A percentile compares a stretch with the other conserved stretches of the same genome.
phyloP scores from a whole-genome alignment of 2,113 vertebrate species.

The Riparia riparia region DNA sequence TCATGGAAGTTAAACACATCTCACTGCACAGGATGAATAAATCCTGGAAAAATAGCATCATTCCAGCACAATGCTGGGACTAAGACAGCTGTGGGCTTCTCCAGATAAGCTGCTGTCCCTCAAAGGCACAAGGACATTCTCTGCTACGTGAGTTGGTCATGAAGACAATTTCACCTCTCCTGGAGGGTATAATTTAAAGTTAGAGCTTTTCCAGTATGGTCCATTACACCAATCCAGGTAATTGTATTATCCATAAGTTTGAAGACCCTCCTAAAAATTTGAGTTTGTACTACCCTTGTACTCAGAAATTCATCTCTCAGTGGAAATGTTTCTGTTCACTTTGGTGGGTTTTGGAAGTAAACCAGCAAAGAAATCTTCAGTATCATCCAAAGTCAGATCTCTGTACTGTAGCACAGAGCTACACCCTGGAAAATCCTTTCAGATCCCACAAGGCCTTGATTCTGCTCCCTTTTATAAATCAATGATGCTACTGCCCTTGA shows the following conservation, averaged over 20 bases:
- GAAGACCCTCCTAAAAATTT: background rate
- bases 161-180: background rate
- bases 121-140: accelerated
- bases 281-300: background rate
- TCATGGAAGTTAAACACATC: background rate
- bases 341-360: background rate
- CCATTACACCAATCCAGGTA: background rate
- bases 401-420: background rate
- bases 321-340: background rate
- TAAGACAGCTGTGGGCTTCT: background rate
- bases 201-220: background rate
- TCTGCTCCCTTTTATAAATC: background rate
- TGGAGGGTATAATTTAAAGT: background rate
- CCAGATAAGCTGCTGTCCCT: background rate
- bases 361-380: background rate
- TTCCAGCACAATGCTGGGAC: background rate
- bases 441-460: background rate
- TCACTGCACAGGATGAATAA: background rate
- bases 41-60: background rate
- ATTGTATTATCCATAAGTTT: background rate
- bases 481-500: background rate
- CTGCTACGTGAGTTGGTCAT: background rate
- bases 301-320: background rate
- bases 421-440: background rate
- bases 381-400: background rate